A percentile compares a stretch with the other conserved stretches of the same genome.
Conservation (phyloP, 2,113 vertebrate genomes). For the Pelobates fuscus region DNA sequence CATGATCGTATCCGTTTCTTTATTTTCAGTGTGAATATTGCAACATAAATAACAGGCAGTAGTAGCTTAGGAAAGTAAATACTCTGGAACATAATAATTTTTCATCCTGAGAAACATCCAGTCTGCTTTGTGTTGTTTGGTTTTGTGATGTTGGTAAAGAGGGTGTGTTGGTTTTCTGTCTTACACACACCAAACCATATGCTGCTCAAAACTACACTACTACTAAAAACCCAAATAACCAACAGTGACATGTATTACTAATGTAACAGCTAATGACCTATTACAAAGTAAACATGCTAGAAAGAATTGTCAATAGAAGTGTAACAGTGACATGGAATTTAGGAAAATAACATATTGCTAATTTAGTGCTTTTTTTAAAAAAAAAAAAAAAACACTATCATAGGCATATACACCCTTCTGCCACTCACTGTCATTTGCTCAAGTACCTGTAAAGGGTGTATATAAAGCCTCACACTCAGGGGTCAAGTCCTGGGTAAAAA, state of each 20-base stretch:
- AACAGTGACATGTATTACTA: not conserved
- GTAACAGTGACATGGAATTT: too few relatives aligned
- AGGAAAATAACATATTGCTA: too few relatives aligned
- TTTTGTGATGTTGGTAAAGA: conserved; percentile 27
- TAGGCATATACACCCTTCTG: too few relatives aligned
- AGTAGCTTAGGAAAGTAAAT: conserved; percentile 16
- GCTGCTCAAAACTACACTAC: conserved; percentile 8
- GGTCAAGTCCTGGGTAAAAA: too few relatives aligned
- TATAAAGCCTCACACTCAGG: too few relatives aligned
- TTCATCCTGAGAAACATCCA: conserved; percentile 8
- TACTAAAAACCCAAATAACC: conserved; percentile 10
- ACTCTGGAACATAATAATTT: conserved; percentile 6
- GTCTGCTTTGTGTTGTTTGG: conserved; percentile 17
- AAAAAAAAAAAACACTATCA: too few relatives aligned
- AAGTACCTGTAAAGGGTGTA: too few relatives aligned
- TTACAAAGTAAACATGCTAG: not conserved
- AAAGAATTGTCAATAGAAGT: too few relatives aligned
- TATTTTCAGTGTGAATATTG: too few relatives aligned
- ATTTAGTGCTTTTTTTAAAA: too few relatives aligned
- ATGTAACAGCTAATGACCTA: not conserved
- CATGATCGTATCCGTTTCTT: too few relatives aligned
- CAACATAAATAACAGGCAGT: not conserved
- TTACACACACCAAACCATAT: conserved; percentile 6
- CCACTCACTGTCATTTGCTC: too few relatives aligned
- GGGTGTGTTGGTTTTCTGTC: conserved; percentile 17